These are phyloP conservation scores for Ophion ellenae DNA, from an alignment of 2,888 invertebrate genomes.

Conservation along the genomic window DNA sequence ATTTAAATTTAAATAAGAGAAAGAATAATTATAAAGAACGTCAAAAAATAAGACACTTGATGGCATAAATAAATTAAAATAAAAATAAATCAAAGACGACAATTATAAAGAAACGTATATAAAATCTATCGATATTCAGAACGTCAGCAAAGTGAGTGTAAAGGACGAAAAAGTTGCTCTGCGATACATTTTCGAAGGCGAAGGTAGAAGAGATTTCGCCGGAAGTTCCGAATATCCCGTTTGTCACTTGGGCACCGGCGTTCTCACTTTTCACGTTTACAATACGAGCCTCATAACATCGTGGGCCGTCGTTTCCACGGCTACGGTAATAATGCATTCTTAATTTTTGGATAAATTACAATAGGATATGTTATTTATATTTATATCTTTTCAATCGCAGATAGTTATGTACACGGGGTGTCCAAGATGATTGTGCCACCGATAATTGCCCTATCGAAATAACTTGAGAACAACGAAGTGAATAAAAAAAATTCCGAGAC, in stretches of 20 bases:
- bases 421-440: too few species aligned
- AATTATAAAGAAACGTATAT: neutral
- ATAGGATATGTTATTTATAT: neutral
- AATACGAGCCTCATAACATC: slow-evolving; percentile 71
- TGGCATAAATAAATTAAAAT: too few species aligned
- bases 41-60: too few species aligned
- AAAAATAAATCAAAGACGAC: too few species aligned
- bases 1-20: too few species aligned
- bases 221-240: slow-evolving; percentile 75
- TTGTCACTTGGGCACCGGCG: slow-evolving; percentile 81
- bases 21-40: too few species aligned
- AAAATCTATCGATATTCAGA: slow-evolving; percentile 61
- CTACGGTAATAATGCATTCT: slow-evolving; percentile 72
- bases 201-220: slow-evolving; percentile 79
- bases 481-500: too few species aligned
- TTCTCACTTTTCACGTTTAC: slow-evolving; percentile 81
- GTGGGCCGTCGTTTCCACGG: slow-evolving; percentile 70
- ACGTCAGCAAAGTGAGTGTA: slow-evolving; percentile 73
- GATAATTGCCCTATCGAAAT: too few species aligned
- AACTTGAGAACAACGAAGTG: too few species aligned
- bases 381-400: neutral
- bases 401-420: neutral
- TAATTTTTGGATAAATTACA: neutral
- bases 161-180: slow-evolving; percentile 77
- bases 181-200: slow-evolving; percentile 81